Percentiles rank a stretch among this genome's conserved stretches.
These are phyloP conservation scores for Anhinga anhinga DNA, from an alignment of 2,113 vertebrate species.

Conservation along the genomic window DNA sequence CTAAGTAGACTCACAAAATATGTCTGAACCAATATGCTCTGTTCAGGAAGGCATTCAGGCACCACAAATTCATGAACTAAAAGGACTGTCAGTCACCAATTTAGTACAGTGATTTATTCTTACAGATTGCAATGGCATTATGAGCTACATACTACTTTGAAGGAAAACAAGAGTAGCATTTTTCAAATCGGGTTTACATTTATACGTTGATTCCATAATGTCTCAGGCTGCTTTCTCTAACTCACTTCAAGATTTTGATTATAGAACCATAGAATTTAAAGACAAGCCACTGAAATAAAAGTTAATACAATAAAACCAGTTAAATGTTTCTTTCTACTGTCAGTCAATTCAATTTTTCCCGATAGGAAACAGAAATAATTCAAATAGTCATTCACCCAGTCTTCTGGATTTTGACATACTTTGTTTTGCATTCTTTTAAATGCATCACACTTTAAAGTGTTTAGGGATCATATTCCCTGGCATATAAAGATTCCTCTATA, in stretches of 20 bases:
- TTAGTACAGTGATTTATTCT: slow-evolving; percentile 6
- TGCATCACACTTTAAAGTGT: slow-evolving; percentile 26
- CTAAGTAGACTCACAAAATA: neutral
- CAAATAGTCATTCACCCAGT: neutral
- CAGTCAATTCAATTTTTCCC: slow-evolving; percentile 43
- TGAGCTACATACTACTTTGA: neutral
- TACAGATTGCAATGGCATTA: neutral
- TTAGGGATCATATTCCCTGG: slow-evolving; percentile 9
- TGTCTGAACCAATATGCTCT: neutral
- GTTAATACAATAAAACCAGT: neutral
- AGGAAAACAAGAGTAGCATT: slow-evolving; percentile 3
- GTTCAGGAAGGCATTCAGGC: neutral
- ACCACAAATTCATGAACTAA: neutral
- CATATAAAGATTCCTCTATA: slow-evolving; percentile 5
- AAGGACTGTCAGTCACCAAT: neutral
- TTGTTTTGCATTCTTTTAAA: slow-evolving; percentile 31
- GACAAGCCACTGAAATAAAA: slow-evolving; percentile 23
- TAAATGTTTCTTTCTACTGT: neutral
- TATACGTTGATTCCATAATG: neutral
- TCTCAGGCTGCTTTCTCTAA: neutral
- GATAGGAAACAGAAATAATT: slow-evolving; percentile 38
- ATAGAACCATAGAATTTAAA: neutral
- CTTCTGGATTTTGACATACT: slow-evolving; percentile 22
- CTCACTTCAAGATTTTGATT: slow-evolving; percentile 9
- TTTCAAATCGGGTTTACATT: slow-evolving; percentile 13